Evolutionary conservation across 2,888 invertebrate genomes (phyloP).

Genomic region (Metacarcinus magister): DNA sequence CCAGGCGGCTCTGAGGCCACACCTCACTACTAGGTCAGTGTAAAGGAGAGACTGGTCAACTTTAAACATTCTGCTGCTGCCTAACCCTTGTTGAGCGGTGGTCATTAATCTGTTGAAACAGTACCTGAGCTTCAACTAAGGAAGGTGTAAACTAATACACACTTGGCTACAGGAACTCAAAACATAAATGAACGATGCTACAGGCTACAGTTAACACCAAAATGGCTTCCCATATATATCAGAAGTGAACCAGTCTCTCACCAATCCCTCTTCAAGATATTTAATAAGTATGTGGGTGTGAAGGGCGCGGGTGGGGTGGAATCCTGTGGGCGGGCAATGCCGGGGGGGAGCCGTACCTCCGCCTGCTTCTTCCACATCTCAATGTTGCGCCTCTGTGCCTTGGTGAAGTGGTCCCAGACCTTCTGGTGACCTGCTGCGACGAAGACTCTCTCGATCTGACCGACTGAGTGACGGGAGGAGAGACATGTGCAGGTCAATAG

Average conservation of each 20-base stretch:
- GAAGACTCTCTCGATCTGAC: constrained; percentile 99
- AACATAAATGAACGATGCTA: neutral
- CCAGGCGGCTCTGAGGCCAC: neutral
- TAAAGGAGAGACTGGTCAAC: neutral
- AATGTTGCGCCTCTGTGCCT: constrained; percentile 99
- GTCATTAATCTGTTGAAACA: neutral
- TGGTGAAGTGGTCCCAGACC: constrained; percentile 99
- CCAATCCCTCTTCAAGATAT: neutral
- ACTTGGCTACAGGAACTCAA: constrained; percentile 27
- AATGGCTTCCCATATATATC: neutral
- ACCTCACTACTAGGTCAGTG: neutral
- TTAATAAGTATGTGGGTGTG: neutral
- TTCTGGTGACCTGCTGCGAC: constrained; percentile 97
- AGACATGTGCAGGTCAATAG: constrained; percentile 80
- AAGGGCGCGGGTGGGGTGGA: constrained; percentile 62
- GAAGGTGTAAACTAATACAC: neutral
- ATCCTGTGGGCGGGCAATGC: constrained; percentile 64
- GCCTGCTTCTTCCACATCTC: constrained; percentile 99
- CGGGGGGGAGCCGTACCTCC: constrained; percentile 87
- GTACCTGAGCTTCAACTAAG: neutral
- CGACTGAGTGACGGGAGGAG: constrained; percentile 89
- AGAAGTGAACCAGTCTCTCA: neutral
- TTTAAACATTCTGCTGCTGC: neutral
- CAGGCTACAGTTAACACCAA: neutral
- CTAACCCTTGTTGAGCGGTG: neutral